Percentiles rank a stretch among this genome's conserved stretches.
These are phyloP conservation scores for Erpetoichthys calabaricus DNA, from an alignment of 2,797 vertebrate genomes.

Conservation along the genomic window DNA sequence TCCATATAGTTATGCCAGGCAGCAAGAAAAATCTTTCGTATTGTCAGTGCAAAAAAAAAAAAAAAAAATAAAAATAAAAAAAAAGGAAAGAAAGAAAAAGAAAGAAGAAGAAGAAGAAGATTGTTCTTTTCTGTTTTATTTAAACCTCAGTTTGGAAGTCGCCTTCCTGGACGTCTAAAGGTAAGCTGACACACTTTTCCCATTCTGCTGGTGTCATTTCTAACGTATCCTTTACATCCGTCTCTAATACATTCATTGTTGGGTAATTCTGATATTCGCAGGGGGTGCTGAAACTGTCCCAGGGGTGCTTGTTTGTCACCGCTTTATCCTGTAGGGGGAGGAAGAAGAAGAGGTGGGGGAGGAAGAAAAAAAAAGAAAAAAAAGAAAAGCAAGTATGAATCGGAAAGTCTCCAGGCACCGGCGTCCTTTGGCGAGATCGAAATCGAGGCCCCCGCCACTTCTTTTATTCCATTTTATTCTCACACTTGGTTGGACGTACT, in stretches of 20 bases:
- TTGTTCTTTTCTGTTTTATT: conserved; percentile 28
- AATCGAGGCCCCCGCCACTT: too few species aligned
- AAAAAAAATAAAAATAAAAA: too few species aligned
- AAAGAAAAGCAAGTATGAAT: conserved; percentile 9
- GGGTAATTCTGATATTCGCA: conserved; percentile 98
- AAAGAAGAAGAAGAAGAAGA: background rate
- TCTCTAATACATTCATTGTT: conserved; percentile 95
- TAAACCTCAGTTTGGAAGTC: conserved; percentile 98
- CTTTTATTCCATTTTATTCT: too few species aligned
- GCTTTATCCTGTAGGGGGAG: conserved; percentile 75
- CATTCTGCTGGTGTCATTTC: conserved; percentile 96
- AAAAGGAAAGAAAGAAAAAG: too few species aligned
- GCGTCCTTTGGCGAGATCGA: too few species aligned
- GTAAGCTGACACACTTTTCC: conserved; percentile 98
- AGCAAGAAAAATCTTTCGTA: conserved; percentile 72
- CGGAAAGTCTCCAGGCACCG: background rate
- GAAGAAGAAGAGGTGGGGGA: conserved; percentile 25
- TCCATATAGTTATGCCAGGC: conserved; percentile 80
- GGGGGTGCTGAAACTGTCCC: conserved; percentile 95
- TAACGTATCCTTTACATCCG: conserved; percentile 87
- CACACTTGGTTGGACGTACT: too few species aligned
- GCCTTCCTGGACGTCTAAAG: conserved; percentile 95
- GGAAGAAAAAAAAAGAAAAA: conserved; percentile 20
- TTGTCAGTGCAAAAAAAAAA: conserved; percentile 75
- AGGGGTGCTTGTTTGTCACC: conserved; percentile 84